Evolutionary conservation across 2,113 vertebrate genomes (phyloP).

Genomic region (Scolopax mira): DNA sequence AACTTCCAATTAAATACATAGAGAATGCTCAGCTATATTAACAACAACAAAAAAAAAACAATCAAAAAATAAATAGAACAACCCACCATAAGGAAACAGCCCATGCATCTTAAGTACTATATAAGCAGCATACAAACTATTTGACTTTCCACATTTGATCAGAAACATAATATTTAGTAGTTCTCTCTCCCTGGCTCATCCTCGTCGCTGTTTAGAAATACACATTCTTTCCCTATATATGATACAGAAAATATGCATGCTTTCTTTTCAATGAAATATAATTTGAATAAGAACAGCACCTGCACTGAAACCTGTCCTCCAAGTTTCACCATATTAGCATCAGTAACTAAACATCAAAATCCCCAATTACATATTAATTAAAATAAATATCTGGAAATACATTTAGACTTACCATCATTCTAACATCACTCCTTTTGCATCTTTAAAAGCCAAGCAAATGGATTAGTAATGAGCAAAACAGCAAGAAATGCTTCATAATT

Average conservation of each 20-base stretch:
- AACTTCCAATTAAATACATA: not conserved
- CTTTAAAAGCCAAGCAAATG: constrained; percentile 74
- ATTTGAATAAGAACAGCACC: not conserved
- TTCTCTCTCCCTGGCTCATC: not conserved
- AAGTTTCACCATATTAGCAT: not conserved
- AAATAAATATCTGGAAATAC: not conserved
- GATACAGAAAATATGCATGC: not conserved
- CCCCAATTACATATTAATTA: not conserved
- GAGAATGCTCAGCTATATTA: not conserved
- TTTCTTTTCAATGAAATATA: not conserved
- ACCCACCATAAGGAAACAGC: not conserved
- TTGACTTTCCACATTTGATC: not conserved
- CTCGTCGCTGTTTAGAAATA: not conserved
- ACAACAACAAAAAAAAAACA: not conserved
- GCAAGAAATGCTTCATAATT: constrained; percentile 48
- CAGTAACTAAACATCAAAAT: not conserved
- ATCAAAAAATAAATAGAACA: not conserved
- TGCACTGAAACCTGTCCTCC: not conserved
- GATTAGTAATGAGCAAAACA: constrained; percentile 72
- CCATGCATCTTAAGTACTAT: not conserved
- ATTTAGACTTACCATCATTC: constrained; percentile 78
- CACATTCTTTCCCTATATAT: not conserved
- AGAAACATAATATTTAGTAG: not conserved
- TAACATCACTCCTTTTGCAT: constrained; percentile 83
- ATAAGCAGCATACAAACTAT: not conserved